Evolutionary conservation across 2,113 vertebrate species (phyloP).

Genomic region (Oriolus oriolus): DNA sequence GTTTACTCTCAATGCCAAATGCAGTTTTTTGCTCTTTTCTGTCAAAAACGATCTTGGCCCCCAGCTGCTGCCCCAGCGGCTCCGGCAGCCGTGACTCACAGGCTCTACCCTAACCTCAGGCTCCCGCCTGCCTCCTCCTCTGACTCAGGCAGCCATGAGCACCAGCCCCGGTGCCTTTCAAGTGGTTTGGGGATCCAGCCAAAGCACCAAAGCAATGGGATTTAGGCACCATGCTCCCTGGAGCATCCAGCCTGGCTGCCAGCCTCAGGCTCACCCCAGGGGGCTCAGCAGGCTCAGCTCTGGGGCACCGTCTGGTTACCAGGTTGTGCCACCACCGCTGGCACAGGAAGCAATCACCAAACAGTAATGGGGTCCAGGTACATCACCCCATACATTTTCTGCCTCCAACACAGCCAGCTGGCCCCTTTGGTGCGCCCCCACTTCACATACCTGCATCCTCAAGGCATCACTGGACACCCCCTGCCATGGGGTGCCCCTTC

Average conservation of each 20-base stretch:
- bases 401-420: neutral
- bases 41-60: neutral
- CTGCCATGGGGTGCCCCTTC: neutral
- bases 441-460: neutral
- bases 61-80: neutral
- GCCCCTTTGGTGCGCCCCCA: neutral
- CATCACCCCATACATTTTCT: neutral
- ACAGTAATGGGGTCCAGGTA: neutral
- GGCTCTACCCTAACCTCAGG: conserved; percentile 25
- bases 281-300: neutral
- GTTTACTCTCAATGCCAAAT: neutral
- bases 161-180: neutral
- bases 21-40: neutral
- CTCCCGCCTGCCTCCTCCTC: neutral
- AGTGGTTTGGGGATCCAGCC: neutral
- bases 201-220: neutral
- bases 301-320: neutral
- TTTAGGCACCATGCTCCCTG: neutral
- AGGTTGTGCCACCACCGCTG: neutral
- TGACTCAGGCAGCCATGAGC: neutral
- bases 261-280: neutral
- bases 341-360: neutral
- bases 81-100: neutral
- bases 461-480: neutral
- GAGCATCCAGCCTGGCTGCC: neutral